These are phyloP conservation scores for Scaptomyza polygonia DNA, from an alignment of 2,888 invertebrate species.

Conservation along the genomic window DNA sequence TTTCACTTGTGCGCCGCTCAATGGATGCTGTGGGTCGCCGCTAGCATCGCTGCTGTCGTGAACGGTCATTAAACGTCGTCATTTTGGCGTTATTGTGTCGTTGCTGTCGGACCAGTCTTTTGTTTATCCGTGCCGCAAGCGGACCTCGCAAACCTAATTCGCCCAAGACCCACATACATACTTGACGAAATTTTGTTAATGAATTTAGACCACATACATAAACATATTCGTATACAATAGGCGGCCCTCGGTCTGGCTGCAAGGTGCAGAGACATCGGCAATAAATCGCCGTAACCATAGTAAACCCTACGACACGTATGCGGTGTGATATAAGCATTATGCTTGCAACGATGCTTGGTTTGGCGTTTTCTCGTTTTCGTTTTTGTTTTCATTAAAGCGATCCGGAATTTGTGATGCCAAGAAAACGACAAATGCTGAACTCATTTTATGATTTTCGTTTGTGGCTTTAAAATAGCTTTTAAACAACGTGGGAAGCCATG, in stretches of 20 bases:
- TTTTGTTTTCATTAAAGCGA: conserved; percentile 67
- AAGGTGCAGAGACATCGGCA: conserved; percentile 25
- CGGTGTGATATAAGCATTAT: conserved; percentile 60
- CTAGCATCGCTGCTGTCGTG: conserved; percentile 7
- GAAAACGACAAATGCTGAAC: background rate
- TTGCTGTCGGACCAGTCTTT: conserved; percentile 30
- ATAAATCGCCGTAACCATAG: conserved; percentile 22
- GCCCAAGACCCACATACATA: conserved; percentile 31
- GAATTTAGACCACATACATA: conserved; percentile 70
- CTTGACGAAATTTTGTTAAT: conserved; percentile 79
- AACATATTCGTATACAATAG: conserved; percentile 29
- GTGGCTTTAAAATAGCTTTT: conserved; percentile 34
- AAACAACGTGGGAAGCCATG: conserved; percentile 41
- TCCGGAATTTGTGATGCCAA: conserved; percentile 49
- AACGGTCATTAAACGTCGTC: conserved; percentile 71
- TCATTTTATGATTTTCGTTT: conserved; percentile 45
- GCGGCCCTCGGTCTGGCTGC: conserved; percentile 5
- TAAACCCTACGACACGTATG: conserved; percentile 4
- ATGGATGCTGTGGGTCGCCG: conserved; percentile 66
- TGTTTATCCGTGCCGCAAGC: conserved; percentile 36
- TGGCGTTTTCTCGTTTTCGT: conserved; percentile 40
- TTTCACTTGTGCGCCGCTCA: conserved; percentile 65
- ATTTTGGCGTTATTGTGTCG: conserved; percentile 55
- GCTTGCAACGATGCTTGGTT: conserved; percentile 11
- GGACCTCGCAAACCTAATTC: conserved; percentile 52